These are phyloP conservation scores for Paramisgurnus dabryanus DNA, from an alignment of 2,113 vertebrate species.

Conservation along the genomic window DNA sequence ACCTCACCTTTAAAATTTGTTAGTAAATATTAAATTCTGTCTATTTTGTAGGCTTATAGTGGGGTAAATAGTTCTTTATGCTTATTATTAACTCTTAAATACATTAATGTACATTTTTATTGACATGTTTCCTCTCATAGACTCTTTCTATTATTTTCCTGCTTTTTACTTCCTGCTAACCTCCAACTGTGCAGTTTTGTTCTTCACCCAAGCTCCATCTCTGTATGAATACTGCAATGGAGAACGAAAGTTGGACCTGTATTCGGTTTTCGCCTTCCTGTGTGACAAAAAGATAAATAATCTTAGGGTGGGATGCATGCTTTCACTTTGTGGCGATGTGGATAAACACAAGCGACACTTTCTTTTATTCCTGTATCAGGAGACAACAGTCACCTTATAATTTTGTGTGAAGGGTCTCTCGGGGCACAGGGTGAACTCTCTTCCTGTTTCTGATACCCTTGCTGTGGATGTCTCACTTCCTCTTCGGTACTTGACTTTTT, in stretches of 20 bases:
- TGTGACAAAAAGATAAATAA: conserved; percentile 6
- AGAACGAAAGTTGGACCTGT: conserved; percentile 83
- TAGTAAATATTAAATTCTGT: not conserved
- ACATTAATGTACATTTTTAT: not conserved
- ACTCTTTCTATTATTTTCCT: not conserved
- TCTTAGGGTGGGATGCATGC: not conserved
- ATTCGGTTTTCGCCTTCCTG: conserved; percentile 84
- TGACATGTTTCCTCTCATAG: not conserved
- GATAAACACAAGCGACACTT: not conserved
- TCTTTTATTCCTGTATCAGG: not conserved
- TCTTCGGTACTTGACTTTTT: conserved; percentile 38
- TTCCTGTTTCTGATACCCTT: conserved; percentile 63
- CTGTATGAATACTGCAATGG: conserved; percentile 81
- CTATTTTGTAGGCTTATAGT: not conserved
- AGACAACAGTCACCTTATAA: conserved; percentile 68
- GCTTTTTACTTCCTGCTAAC: conserved; percentile 37
- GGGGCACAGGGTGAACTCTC: conserved; percentile 62
- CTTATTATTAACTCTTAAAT: not conserved
- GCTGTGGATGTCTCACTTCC: conserved; percentile 5
- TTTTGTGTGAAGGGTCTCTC: conserved; percentile 65
- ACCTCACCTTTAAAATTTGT: not conserved
- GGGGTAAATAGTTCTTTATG: too few species aligned
- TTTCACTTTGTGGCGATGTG: not conserved
- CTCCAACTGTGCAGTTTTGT: conserved; percentile 46
- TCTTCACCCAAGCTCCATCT: conserved; percentile 76